Percentiles rank a stretch among this genome's conserved stretches.
Evolutionary conservation across 2,113 vertebrate species (phyloP).

Genomic region (Oryctolagus cuniculus): mOryCun1.1 NC_091437.1:44895001-44895500

Average conservation of each 20-base stretch:
- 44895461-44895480: too few species aligned
- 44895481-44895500: too few species aligned
- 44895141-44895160: not conserved
- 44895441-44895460: too few species aligned
- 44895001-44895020: not conserved
- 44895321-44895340: too few species aligned
- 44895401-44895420: too few species aligned
- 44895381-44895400: too few species aligned
- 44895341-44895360: too few species aligned
- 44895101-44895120: not conserved
- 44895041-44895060: not conserved
- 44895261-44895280: not conserved
- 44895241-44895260: conserved; percentile 6
- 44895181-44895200: not conserved
- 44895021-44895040: not conserved
- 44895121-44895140: not conserved
- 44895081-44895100: not conserved
- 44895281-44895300: not conserved
- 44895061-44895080: not conserved
- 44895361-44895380: too few species aligned
- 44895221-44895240: not conserved
- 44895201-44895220: not conserved
- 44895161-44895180: not conserved
- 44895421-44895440: too few species aligned
- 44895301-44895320: not conserved